phyloP scores from a whole-genome alignment of 2,797 vertebrate genomes.

The Trachurus trachurus region DNA sequence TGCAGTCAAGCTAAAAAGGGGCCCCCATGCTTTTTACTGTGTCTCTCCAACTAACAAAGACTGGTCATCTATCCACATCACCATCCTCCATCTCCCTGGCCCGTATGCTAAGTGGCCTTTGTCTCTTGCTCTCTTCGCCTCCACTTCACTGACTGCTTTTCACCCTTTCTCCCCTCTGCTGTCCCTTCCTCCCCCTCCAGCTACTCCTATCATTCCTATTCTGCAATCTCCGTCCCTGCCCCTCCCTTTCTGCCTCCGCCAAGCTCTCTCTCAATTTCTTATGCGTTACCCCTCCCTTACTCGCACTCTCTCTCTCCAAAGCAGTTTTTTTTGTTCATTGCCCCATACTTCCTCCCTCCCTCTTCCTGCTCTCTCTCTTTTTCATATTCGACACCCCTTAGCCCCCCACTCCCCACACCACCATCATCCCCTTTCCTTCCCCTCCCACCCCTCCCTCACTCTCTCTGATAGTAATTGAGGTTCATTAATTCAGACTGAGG shows the following conservation, averaged over 20 bases:
- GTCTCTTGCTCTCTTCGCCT: conserved; percentile 85
- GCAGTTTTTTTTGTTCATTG: conserved; percentile 80
- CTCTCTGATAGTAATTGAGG: conserved; percentile 87
- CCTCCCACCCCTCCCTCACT: conserved; percentile 74
- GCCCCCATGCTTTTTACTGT: conserved; percentile 84
- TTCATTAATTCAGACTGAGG: conserved; percentile 98
- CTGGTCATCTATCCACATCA: conserved; percentile 88
- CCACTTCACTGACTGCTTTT: conserved; percentile 86
- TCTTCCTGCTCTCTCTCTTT: conserved; percentile 70
- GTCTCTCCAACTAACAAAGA: conserved; percentile 87
- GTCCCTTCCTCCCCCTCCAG: conserved; percentile 66
- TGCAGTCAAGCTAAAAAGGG: conserved; percentile 87
- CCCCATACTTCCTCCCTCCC: conserved; percentile 79
- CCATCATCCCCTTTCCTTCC: conserved; percentile 71
- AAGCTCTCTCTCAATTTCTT: conserved; percentile 76
- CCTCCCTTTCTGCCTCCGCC: conserved; percentile 75
- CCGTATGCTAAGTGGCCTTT: conserved; percentile 88
- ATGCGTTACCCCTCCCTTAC: conserved; percentile 76
- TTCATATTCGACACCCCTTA: conserved; percentile 79
- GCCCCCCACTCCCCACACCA: conserved; percentile 38
- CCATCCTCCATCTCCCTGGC: conserved; percentile 84
- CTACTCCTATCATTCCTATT: conserved; percentile 80
- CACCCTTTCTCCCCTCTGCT: conserved; percentile 81
- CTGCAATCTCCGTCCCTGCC: conserved; percentile 75
- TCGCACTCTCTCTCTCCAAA: conserved; percentile 62